Evolutionary conservation across 2,113 vertebrate species (phyloP).

Genomic region (Suncus etruscus): DNA sequence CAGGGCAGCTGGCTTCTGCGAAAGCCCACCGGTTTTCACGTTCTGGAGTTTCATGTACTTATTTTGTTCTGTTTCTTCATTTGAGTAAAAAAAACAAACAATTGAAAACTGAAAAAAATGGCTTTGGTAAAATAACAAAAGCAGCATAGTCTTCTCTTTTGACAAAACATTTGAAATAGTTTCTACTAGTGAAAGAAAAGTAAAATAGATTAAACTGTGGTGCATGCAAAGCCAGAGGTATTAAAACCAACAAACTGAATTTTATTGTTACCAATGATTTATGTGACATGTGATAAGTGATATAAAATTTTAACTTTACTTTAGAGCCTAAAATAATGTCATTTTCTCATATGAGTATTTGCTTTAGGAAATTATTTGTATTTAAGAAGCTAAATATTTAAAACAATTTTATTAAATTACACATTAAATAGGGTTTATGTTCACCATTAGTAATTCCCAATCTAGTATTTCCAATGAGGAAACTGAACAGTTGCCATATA

Average conservation of each 20-base stretch:
- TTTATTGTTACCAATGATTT: constrained; percentile 15
- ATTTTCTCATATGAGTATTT: constrained; percentile 53
- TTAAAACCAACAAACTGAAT: background rate
- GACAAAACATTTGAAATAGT: constrained; percentile 4
- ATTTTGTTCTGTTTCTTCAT: background rate
- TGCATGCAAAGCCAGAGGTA: background rate
- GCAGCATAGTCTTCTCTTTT: background rate
- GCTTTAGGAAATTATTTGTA: constrained; percentile 59
- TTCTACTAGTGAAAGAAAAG: constrained; percentile 61
- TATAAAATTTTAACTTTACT: constrained; percentile 18
- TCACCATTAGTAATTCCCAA: constrained; percentile 77
- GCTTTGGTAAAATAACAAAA: constrained; percentile 8
- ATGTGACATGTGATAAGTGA: constrained; percentile 18
- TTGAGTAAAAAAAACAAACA: constrained; percentile 19
- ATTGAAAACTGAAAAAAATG: constrained; percentile 24
- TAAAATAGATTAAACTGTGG: constrained; percentile 30
- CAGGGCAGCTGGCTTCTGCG: no score
- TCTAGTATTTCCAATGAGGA: constrained; percentile 67
- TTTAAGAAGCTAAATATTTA: constrained; percentile 75
- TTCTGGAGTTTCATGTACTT: background rate
- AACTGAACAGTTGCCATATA: constrained; percentile 70
- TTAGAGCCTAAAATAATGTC: constrained; percentile 16
- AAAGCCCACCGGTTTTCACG: no score
- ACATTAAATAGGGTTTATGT: constrained; percentile 61
- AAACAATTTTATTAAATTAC: constrained; percentile 62